Evolutionary conservation across 1,140 invertebrate species (phyloP), one percentile per base, ranked within the genome.

Genomic region (Colletes gigas): DNA sequence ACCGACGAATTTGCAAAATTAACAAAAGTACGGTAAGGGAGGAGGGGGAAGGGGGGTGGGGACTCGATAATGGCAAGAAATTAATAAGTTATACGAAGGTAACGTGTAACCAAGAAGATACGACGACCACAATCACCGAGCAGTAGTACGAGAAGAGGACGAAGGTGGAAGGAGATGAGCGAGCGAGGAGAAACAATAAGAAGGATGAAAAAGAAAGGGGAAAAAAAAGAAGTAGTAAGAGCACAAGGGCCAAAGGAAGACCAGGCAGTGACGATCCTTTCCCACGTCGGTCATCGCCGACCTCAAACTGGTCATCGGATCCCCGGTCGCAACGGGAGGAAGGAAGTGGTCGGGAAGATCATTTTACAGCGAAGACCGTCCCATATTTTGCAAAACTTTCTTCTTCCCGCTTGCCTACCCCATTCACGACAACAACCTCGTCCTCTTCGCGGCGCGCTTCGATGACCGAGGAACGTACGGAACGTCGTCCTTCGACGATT

Each of bases 291-390:
- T 92, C 91, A 91, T 90, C 90, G 88, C 80, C 91, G 90, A 93
- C 92, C 92, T 93, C 92, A 93, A 93, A 91, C 91, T 92, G 91
- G 92, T 92, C 92, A 93, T 93, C 90, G 92, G 92, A 93, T 93
- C 92, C 82, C 81, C 78, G 85, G 67, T 80, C 81, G 81, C 83
- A 80, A 78, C 85, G 85, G 70, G 88, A 92, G 92, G 91, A 92
- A 93, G 92, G 92, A 93, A 93, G 92, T 93, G 92, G 92, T 93
- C 91, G 86, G 78, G 71, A 83, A 91, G 90, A 92, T 93, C 92
- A 86, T 88, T 92, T 93, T 93, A 92, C 92, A 92, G 19, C 81
- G 60, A 81, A 78, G 73, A 88, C 84, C 87, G 88, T 87, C 83
- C 85, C 85, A 87, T 88, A 90, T 90, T 88, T 86, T 88, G 88